Percentiles rank a stretch among this genome's conserved stretches.
phyloP scores from a whole-genome alignment of 1,140 invertebrate species.

The Dreissena polymorpha region DNA sequence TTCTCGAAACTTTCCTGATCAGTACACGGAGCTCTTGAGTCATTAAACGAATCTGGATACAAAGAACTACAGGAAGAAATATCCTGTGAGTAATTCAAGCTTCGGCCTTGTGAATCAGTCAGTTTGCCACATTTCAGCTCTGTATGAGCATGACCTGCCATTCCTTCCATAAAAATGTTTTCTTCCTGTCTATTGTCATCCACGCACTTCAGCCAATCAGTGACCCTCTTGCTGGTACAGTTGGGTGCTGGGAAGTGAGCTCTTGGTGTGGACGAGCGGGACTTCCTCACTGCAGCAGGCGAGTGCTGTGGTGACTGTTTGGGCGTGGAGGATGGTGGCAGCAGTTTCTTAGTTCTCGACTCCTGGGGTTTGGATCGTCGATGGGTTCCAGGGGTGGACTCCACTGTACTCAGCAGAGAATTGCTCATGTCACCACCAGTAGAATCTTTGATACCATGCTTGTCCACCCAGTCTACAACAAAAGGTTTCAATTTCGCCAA shows the following conservation, averaged over 20 bases:
- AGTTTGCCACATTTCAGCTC: background rate
- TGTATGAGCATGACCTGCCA: constrained; percentile 57
- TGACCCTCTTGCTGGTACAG: constrained; percentile 71
- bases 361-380: constrained; percentile 61
- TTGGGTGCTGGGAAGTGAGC: constrained; percentile 61
- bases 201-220: constrained; percentile 76
- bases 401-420: constrained; percentile 51
- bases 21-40: constrained; percentile 24
- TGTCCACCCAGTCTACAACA: constrained; percentile 75
- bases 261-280: constrained; percentile 56
- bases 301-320: constrained; percentile 70
- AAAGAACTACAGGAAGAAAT: constrained; percentile 54
- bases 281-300: constrained; percentile 60
- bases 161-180: constrained; percentile 48
- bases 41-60: constrained; percentile 44
- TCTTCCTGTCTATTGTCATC: constrained; percentile 42
- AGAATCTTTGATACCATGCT: constrained; percentile 62
- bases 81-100: constrained; percentile 54
- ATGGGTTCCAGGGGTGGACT: constrained; percentile 50
- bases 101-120: background rate
- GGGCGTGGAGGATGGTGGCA: constrained; percentile 60
- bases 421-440: constrained; percentile 53
- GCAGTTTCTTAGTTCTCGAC: constrained; percentile 59
- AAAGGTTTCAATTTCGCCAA: constrained; percentile 66
- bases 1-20: constrained; percentile 34